Evolutionary conservation across 1,140 invertebrate genomes (phyloP).

Genomic region (Drosophila equinoxialis): DNA sequence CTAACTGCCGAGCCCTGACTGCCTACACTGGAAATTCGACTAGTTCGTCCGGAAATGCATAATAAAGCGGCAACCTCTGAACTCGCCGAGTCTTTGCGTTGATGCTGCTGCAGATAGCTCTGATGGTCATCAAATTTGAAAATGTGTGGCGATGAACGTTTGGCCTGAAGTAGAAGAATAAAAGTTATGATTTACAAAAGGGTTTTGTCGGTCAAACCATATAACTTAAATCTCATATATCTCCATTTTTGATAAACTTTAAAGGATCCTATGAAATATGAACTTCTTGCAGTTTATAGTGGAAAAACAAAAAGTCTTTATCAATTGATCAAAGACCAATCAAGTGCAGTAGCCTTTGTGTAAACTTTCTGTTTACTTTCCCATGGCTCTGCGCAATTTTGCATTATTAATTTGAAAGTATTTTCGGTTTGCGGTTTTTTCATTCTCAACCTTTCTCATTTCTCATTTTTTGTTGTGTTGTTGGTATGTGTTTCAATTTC

Average conservation of each 20-base stretch:
- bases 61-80: slow-evolving; percentile 86
- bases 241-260: too few species aligned
- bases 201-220: background rate
- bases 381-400: slow-evolving; percentile 45
- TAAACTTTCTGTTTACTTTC: slow-evolving; percentile 27
- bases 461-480: background rate
- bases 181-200: background rate
- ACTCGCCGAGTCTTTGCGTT: slow-evolving; percentile 91
- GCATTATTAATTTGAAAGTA: slow-evolving; percentile 47
- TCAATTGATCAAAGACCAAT: background rate
- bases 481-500: slow-evolving; percentile 41
- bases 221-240: background rate
- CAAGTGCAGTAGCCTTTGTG: background rate
- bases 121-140: slow-evolving; percentile 85
- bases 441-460: background rate
- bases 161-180: slow-evolving; percentile 40
- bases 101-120: slow-evolving; percentile 85
- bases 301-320: background rate
- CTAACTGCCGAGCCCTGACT: slow-evolving; percentile 87
- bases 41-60: slow-evolving; percentile 92
- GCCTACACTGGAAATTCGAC: slow-evolving; percentile 90
- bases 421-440: slow-evolving; percentile 24
- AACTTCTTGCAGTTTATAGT: background rate
- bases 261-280: too few species aligned
- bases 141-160: slow-evolving; percentile 83